These are phyloP conservation scores for Erynnis tages DNA, from an alignment of 2,888 invertebrate genomes.

Conservation along the genomic window DNA sequence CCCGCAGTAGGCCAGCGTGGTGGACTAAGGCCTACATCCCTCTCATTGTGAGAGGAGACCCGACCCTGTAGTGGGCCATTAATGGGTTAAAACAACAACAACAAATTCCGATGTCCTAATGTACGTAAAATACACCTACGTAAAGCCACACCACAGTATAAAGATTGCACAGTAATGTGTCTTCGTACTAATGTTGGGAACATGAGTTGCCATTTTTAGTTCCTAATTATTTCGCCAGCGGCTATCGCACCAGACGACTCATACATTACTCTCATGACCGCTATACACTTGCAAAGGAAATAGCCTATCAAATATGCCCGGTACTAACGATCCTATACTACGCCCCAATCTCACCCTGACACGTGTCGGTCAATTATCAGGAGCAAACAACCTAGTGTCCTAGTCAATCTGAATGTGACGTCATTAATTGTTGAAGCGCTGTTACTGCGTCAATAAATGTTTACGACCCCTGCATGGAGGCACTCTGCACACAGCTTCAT, in stretches of 20 bases:
- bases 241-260: background rate
- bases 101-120: no score
- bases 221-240: background rate
- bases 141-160: no score
- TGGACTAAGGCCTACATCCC: no score
- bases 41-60: no score
- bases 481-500: background rate
- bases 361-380: constrained; percentile 35
- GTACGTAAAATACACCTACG: no score
- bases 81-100: no score
- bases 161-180: no score
- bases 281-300: constrained; percentile 10
- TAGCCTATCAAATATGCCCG: constrained; percentile 17
- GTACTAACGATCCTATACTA: background rate
- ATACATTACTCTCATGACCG: background rate
- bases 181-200: no score
- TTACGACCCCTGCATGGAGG: constrained; percentile 28
- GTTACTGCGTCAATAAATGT: constrained; percentile 32
- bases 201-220: no score
- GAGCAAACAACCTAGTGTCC: constrained; percentile 35
- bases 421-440: constrained; percentile 33
- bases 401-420: constrained; percentile 33
- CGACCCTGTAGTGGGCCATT: no score
- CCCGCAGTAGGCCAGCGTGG: no score
- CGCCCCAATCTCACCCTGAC: constrained; percentile 12